Percentiles rank a stretch among this genome's conserved stretches.
Evolutionary conservation across 2,113 vertebrate species (phyloP).

Genomic region (Muntiacus muntjak): DNA sequence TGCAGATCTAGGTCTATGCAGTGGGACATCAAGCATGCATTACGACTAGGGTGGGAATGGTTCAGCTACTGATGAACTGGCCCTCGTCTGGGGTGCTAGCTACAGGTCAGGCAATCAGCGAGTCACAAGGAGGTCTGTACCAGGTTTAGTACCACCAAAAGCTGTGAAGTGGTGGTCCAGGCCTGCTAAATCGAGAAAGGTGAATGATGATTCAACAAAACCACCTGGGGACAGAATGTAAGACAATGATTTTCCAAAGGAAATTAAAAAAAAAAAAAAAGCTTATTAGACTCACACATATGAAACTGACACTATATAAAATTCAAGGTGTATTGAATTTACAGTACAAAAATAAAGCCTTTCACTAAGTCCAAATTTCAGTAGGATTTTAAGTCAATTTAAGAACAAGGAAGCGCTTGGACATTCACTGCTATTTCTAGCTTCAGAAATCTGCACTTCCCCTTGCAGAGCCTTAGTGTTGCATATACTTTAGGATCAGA

Average conservation of each 20-base stretch:
- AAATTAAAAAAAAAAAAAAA: conserved; percentile 72
- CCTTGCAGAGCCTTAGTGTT: background rate
- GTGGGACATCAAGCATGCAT: conserved; percentile 75
- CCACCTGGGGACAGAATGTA: conserved; percentile 89
- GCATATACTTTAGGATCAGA: background rate
- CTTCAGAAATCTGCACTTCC: background rate
- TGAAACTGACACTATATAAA: conserved; percentile 63
- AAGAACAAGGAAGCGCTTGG: background rate
- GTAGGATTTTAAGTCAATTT: background rate
- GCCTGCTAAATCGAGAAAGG: conserved; percentile 94
- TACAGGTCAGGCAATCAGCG: conserved; percentile 73
- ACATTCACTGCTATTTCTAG: background rate
- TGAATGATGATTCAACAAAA: conserved; percentile 95
- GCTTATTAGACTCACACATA: conserved; percentile 68
- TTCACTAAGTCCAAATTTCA: background rate
- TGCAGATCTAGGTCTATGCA: conserved; percentile 75
- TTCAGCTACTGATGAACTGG: conserved; percentile 68
- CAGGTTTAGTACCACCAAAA: conserved; percentile 89
- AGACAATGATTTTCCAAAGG: conserved; percentile 80
- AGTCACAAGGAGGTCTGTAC: conserved; percentile 82
- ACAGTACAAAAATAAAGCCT: conserved; percentile 60
- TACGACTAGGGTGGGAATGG: conserved; percentile 68
- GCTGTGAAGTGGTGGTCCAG: conserved; percentile 88
- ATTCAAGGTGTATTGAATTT: conserved; percentile 71
- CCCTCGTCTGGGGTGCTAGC: conserved; percentile 71